These are phyloP conservation scores for Lysandra bellargus DNA, from an alignment of 2,888 invertebrate species.

Conservation along the genomic window DNA sequence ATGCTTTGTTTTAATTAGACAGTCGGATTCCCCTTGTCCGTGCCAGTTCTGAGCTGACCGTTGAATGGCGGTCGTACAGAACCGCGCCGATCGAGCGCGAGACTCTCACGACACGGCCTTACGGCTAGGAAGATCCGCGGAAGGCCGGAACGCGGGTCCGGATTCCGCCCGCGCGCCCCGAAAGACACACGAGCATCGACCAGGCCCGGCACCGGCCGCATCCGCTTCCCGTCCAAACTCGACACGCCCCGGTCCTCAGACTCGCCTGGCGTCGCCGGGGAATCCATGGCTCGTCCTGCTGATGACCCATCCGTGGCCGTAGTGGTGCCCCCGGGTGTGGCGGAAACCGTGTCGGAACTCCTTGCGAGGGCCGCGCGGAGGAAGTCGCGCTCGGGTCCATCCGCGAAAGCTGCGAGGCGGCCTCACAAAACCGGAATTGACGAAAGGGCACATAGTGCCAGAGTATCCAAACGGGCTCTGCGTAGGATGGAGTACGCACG, in stretches of 20 bases:
- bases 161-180: conserved; percentile 54
- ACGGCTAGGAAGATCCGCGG: conserved; percentile 49
- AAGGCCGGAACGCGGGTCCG: conserved; percentile 49
- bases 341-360: background rate
- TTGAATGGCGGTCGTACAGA: conserved; percentile 57
- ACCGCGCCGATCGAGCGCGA: conserved; percentile 55
- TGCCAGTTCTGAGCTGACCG: conserved; percentile 42
- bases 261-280: background rate
- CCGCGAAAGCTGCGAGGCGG: conserved; percentile 25
- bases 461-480: conserved; percentile 13
- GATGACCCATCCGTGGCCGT: too few species aligned
- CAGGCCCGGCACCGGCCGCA: too few species aligned
- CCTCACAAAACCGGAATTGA: conserved; percentile 24
- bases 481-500: conserved; percentile 33
- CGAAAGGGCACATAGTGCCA: conserved; percentile 16
- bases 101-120: conserved; percentile 51
- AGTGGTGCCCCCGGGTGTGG: background rate
- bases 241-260: too few species aligned
- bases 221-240: too few species aligned
- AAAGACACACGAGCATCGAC: background rate
- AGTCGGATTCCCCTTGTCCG: conserved; percentile 84
- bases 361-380: conserved; percentile 9
- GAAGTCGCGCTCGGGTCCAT: conserved; percentile 17
- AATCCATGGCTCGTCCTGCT: background rate
- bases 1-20: conserved; percentile 82